phyloP scores from a whole-genome alignment of 2,888 invertebrate genomes.

The Coenonympha glycerion region DNA sequence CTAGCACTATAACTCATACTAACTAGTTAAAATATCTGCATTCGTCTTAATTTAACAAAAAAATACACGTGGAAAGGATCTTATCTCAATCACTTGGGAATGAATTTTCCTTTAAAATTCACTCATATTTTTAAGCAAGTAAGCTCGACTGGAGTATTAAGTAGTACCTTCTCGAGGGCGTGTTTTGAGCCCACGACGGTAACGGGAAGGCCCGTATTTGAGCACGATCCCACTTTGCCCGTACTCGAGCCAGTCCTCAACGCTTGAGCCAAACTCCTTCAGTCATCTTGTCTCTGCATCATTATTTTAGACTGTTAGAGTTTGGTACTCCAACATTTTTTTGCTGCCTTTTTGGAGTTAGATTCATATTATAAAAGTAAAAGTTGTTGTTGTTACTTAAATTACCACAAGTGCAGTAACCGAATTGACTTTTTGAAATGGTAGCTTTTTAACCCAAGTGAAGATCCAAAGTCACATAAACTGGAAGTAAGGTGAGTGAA shows the following conservation, averaged over 20 bases:
- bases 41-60: too few species aligned
- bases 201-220: not conserved
- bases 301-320: not conserved
- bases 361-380: too few species aligned
- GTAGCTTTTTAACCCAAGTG: too few species aligned
- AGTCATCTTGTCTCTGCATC: conserved; percentile 1
- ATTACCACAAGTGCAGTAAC: too few species aligned
- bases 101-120: not conserved
- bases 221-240: not conserved
- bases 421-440: too few species aligned
- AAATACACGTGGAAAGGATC: not conserved
- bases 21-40: too few species aligned
- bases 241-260: not conserved
- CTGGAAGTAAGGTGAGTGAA: too few species aligned
- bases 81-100: not conserved
- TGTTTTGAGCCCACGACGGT: not conserved
- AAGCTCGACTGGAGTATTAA: not conserved
- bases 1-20: too few species aligned
- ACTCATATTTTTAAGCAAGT: not conserved
- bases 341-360: too few species aligned
- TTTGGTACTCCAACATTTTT: too few species aligned
- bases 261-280: not conserved
- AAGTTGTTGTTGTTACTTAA: too few species aligned
- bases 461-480: too few species aligned
- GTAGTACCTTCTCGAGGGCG: not conserved